phyloP scores from a whole-genome alignment of 2,888 invertebrate species.

The Charanyca ferruginea region DNA sequence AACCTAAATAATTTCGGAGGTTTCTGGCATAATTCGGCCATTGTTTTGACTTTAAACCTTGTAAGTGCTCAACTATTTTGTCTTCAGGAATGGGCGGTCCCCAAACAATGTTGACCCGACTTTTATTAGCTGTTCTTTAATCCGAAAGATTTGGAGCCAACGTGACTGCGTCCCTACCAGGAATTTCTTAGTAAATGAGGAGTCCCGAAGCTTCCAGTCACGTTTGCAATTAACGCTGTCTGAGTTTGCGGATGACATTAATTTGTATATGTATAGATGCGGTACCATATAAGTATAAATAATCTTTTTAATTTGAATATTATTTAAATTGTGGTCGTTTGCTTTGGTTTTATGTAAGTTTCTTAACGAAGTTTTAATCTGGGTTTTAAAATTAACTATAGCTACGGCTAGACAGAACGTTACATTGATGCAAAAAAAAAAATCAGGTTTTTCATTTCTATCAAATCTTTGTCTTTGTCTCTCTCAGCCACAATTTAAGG shows the following conservation, averaged over 20 bases:
- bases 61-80: conserved; percentile 49
- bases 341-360: conserved; percentile 6
- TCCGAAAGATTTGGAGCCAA: conserved; percentile 41
- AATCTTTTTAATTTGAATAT: conserved; percentile 4
- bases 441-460: no score
- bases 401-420: not conserved
- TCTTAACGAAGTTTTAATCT: not conserved
- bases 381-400: not conserved
- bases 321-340: not conserved
- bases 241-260: conserved; percentile 36
- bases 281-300: not conserved
- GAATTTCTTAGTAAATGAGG: conserved; percentile 27
- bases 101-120: conserved; percentile 39
- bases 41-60: conserved; percentile 42
- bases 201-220: conserved; percentile 49
- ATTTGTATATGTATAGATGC: conserved; percentile 47
- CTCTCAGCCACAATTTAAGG: conserved; percentile 20
- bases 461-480: conserved; percentile 25
- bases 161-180: conserved; percentile 34
- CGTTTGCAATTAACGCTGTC: conserved; percentile 63
- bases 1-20: conserved; percentile 49
- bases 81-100: conserved; percentile 23
- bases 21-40: conserved; percentile 51
- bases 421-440: not conserved
- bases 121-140: conserved; percentile 33